These are phyloP conservation scores for Caenorhabditis briggsae DNA, from an alignment of 1,140 invertebrate species.

Conservation along the genomic window DNA sequence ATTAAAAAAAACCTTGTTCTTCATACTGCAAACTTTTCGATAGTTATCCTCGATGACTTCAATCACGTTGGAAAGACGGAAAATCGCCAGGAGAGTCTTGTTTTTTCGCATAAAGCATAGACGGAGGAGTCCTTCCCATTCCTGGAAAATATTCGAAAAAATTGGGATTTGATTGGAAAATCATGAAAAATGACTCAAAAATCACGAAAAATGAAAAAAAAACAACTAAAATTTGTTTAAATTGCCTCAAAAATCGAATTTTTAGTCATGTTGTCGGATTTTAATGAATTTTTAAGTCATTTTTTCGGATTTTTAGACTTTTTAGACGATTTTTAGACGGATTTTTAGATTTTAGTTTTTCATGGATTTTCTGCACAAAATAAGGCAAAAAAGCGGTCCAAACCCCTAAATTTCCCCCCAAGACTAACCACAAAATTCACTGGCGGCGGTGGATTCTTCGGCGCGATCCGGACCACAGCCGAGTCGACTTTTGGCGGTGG, in stretches of 20 bases:
- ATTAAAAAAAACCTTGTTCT: slow-evolving; percentile 85
- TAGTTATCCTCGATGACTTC: slow-evolving; percentile 93
- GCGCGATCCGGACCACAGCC: slow-evolving; percentile 96
- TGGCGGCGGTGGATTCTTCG: slow-evolving; percentile 92
- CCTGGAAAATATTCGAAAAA: slow-evolving; percentile 78
- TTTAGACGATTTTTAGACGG: too few relatives aligned
- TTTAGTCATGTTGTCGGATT: too few relatives aligned
- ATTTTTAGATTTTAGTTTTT: too few relatives aligned
- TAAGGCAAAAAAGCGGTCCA: too few relatives aligned
- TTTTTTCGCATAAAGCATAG: slow-evolving; percentile 96
- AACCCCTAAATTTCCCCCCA: too few relatives aligned
- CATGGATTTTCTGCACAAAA: too few relatives aligned
- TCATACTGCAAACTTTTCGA: slow-evolving; percentile 87
- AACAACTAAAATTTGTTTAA: too few relatives aligned
- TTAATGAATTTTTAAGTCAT: too few relatives aligned
- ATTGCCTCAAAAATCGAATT: too few relatives aligned
- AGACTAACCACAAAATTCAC: slow-evolving; percentile 87
- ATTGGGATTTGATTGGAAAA: not conserved
- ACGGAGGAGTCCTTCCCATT: slow-evolving; percentile 96
- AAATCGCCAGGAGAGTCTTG: slow-evolving; percentile 88
- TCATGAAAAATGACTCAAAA: too few relatives aligned
- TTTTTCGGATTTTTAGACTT: too few relatives aligned
- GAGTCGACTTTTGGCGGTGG: slow-evolving; percentile 98
- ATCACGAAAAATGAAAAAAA: too few relatives aligned
- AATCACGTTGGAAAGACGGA: slow-evolving; percentile 87